Base-by-base conservation (phyloP, 2,113 vertebrate species). In the Strigops habroptila region DNA sequence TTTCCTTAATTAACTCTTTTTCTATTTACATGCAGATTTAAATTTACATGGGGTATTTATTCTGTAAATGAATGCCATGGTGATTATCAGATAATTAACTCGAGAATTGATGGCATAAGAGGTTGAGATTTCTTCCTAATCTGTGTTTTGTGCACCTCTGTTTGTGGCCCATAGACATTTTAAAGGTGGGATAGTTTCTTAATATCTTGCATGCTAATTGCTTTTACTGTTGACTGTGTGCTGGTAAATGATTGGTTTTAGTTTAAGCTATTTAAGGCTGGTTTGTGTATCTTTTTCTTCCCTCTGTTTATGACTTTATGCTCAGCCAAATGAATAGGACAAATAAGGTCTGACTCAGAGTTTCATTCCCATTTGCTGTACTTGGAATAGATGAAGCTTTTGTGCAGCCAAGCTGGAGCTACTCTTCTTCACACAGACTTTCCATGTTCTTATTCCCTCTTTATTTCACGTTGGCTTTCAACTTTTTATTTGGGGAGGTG, bases 61-160 rank as follows among this genome's bases (percentile, higher is more conserved):
- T 94, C 92, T 78, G 88, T 91, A 94, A 94, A 96, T 93, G 51
- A 96, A 96, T 4, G 9, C 60, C 60, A 64, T 41, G 41, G 92
- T 93, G 94, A 96, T 97, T 96, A 96, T 94, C 82, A 93, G 89
- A 96, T 95, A 97, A 97, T 96, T 96, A 96, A 91, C 90, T 96
- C 52, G 79, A 93, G 91, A 95, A 95, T 3, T 91, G 91, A 96
- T 95, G 77, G 77, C 60, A 39, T 90, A 71, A 95, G 82, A 88
- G 33, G 82, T 93, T 89, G 77, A 83, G 84, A 92, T 96, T 96
- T 87, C 30, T 83, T 96, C 55, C 41, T 94, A 93, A 96, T 92
- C 86, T 94, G 12, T 93, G 75, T 95, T 95, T 87, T 86, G 59
- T 95, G 82, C 87, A 90, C 79, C 60, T 86, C 93, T 94, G 39